phyloP scores from a whole-genome alignment of 2,113 vertebrate genomes.

The Mugil cephalus region DNA sequence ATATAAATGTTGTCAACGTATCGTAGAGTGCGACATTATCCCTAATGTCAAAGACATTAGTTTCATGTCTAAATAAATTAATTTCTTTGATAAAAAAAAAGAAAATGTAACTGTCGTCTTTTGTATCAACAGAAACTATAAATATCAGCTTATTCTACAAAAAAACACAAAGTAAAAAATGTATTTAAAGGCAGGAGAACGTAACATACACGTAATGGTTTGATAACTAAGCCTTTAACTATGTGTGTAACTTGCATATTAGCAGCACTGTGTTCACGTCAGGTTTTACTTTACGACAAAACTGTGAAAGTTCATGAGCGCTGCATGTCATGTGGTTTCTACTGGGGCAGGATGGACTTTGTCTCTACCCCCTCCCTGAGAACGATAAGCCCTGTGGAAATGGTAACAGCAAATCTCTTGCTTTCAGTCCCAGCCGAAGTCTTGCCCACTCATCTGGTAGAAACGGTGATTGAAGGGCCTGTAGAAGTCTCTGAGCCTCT shows the following conservation, averaged over 20 bases:
- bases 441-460: constrained; percentile 94
- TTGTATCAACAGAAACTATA: constrained; percentile 67
- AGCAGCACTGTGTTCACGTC: constrained; percentile 46
- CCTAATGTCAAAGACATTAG: constrained; percentile 45
- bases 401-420: constrained; percentile 1
- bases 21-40: constrained; percentile 40
- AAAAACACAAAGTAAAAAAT: constrained; percentile 43
- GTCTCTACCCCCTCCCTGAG: constrained; percentile 63
- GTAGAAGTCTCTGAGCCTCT: constrained; percentile 91
- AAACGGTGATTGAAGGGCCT: constrained; percentile 93
- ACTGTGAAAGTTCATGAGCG: constrained; percentile 31
- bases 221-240: constrained; percentile 39
- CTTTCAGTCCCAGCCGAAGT: constrained; percentile 93
- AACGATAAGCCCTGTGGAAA: constrained; percentile 36
- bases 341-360: constrained; percentile 39
- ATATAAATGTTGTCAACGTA: constrained; percentile 35
- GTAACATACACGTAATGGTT: constrained; percentile 8
- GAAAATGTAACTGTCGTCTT: constrained; percentile 50
- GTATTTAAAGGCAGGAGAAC: constrained; percentile 9
- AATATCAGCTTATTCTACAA: constrained; percentile 72
- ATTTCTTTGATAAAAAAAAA: constrained; percentile 51
- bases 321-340: constrained; percentile 48
- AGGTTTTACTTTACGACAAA: constrained; percentile 11
- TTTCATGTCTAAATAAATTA: constrained; percentile 71
- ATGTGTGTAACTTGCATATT: constrained; percentile 36